These are phyloP conservation scores for Bergia sp. DNA, from an alignment of 92 coral and sea anemone species.

Conservation along the genomic window DNA sequence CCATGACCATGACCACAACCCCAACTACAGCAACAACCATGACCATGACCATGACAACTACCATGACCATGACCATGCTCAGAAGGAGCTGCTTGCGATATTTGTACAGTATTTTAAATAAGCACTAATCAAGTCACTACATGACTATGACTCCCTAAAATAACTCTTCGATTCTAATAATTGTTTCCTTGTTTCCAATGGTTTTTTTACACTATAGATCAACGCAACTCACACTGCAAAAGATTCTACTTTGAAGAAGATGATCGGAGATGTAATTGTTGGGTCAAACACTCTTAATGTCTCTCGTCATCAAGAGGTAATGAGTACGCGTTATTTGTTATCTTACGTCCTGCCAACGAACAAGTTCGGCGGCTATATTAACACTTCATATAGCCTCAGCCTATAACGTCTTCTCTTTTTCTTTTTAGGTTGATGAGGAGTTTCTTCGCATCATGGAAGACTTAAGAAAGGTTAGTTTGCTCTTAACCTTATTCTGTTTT, in stretches of 20 bases:
- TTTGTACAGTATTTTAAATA: too few relatives aligned
- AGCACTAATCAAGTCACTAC: background rate
- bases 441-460: background rate
- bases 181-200: background rate
- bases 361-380: too few relatives aligned
- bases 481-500: background rate
- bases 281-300: background rate
- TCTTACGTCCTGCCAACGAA: background rate
- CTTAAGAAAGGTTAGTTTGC: background rate
- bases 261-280: background rate
- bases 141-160: background rate
- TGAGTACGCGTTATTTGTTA: background rate
- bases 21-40: background rate
- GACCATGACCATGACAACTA: background rate
- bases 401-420: background rate
- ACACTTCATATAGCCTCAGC: too few relatives aligned
- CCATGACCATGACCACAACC: too few relatives aligned
- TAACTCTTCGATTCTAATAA: background rate
- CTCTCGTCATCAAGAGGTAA: constrained; percentile 26
- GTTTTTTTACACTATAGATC: background rate
- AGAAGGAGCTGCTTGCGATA: background rate
- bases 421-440: background rate
- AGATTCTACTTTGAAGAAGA: background rate
- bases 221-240: background rate
- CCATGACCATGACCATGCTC: background rate